These are phyloP conservation scores for Channa striata DNA, from an alignment of 2,797 vertebrate species.

Conservation along the genomic window DNA sequence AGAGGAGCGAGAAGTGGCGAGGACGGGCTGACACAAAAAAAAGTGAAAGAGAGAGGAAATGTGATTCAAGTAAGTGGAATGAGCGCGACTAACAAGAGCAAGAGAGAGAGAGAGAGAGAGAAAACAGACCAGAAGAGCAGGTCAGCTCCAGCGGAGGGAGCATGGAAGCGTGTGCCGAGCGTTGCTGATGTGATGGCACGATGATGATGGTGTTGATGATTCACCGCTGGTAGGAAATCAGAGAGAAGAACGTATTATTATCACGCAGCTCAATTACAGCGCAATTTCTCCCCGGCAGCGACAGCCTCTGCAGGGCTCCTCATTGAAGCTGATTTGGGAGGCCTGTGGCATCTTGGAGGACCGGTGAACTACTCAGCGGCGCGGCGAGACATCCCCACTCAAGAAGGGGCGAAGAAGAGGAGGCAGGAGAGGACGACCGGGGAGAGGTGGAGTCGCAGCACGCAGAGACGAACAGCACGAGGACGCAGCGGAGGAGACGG, in stretches of 20 bases:
- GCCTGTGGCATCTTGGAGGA: constrained; percentile 67
- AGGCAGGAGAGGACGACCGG: constrained; percentile 34
- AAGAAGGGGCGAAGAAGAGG: constrained; percentile 47
- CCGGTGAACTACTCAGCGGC: constrained; percentile 49
- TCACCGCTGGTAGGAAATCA: constrained; percentile 78
- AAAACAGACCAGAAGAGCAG: constrained; percentile 52
- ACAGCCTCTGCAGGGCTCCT: constrained; percentile 74
- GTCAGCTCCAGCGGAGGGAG: constrained; percentile 47
- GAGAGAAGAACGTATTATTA: constrained; percentile 77
- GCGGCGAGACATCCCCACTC: constrained; percentile 57
- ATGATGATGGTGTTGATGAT: constrained; percentile 78
- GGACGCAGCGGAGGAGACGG: constrained; percentile 28
- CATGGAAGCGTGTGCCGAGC: constrained; percentile 57
- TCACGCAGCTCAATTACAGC: constrained; percentile 79
- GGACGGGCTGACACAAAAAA: constrained; percentile 21
- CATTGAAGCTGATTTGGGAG: constrained; percentile 76
- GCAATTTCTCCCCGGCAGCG: constrained; percentile 74
- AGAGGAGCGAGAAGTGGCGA: constrained; percentile 31
- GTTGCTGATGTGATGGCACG: constrained; percentile 70
- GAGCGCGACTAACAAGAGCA: constrained; percentile 60
- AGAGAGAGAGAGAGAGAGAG: constrained; percentile 5
- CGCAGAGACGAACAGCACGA: constrained; percentile 37
- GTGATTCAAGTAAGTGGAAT: constrained; percentile 67
- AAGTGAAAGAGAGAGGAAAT: constrained; percentile 58
- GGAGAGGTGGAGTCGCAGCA: constrained; percentile 38